Base-by-base conservation (phyloP, 2,113 vertebrate species). In the Forbesichthys agassizii region DNA sequence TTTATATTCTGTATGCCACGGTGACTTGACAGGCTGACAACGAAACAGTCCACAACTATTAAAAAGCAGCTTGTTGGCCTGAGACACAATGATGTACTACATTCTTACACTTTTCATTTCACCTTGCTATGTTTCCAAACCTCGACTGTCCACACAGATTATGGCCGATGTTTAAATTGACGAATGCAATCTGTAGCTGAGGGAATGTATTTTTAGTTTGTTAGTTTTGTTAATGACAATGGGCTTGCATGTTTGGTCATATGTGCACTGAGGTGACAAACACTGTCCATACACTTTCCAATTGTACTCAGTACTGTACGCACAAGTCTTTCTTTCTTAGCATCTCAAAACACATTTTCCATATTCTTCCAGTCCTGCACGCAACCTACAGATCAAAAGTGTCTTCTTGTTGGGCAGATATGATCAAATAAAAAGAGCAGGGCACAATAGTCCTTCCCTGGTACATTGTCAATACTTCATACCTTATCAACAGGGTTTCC, bases 341-440 rank as follows among this genome's bases (percentile, higher is more conserved):
- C 4, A 48, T 47, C 62, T 63, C 13, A 33, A 48, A 49, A 74
- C 48, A 5, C 27, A 49, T 71, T 74, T 69, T 48, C 49, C 11
- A 18, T 33, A 60, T 9, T 71, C 61, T 61, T 64, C 27, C 61
- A 48, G 33, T 48, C 3, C 20, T 51, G 42, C 16, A 5, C 2
- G n/a, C 16, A 53, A 75, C 59, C 33, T 65, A 61, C 18, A 48
- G 66, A 63, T 20, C 20, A 77, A 18, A 52, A 65, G 36, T 10
- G 61, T 68, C 54, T 54, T 72, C 55, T 55, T 36, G 36, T 49
- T 75, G 64, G 75, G 66, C 74, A 65, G 79, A 42, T 53, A 64
- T 54, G 68, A 59, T 42, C 4, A 42, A 42, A 56, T 18, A 56
- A 56, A 10, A 56, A 56, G 54, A 56, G 54, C 54, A 14, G 49